phyloP scores from a whole-genome alignment of 2,113 vertebrate species.

The Hiodon alosoides region DNA sequence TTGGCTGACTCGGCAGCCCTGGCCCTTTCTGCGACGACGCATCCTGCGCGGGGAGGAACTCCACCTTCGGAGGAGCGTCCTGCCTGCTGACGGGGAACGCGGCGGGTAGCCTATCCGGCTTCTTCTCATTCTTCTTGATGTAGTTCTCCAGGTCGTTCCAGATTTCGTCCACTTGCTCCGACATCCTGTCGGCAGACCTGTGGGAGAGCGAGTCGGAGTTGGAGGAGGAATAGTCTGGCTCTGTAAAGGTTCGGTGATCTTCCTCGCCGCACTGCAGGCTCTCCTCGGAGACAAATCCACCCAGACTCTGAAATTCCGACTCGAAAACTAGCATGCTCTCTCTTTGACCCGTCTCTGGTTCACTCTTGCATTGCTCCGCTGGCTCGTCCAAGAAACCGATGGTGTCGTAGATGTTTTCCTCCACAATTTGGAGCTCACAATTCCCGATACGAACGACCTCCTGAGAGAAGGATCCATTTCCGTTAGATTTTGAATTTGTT shows the following conservation, averaged over 20 bases:
- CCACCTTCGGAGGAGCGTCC: conserved; percentile 38
- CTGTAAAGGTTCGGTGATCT: conserved; percentile 44
- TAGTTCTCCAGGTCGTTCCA: conserved; percentile 98
- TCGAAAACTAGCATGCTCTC: conserved; percentile 62
- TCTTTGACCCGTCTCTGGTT: conserved; percentile 45
- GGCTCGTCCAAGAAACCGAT: conserved; percentile 71
- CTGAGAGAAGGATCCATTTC: conserved; percentile 45
- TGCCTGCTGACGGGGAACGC: conserved; percentile 84
- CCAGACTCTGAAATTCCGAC: conserved; percentile 62
- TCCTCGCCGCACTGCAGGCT: conserved; percentile 67
- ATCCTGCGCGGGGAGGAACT: conserved; percentile 15
- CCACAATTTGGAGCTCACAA: conserved; percentile 70
- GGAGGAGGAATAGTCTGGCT: conserved; percentile 66
- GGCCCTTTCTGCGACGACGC: conserved; percentile 23
- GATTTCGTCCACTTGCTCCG: conserved; percentile 89
- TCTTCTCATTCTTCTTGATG: conserved; percentile 92
- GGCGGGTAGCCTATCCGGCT: conserved; percentile 80
- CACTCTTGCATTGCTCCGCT: conserved; percentile 29
- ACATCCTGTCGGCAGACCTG: conserved; percentile 75
- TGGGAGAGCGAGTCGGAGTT: conserved; percentile 58
- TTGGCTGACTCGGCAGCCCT: background rate
- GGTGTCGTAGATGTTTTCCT: conserved; percentile 89
- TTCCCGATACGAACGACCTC: conserved; percentile 49
- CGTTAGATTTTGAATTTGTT: conserved; percentile 44
- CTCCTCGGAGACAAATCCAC: conserved; percentile 75